Conservation (phyloP, 2,113 vertebrate genomes). For the Eolophus roseicapilla region DNA sequence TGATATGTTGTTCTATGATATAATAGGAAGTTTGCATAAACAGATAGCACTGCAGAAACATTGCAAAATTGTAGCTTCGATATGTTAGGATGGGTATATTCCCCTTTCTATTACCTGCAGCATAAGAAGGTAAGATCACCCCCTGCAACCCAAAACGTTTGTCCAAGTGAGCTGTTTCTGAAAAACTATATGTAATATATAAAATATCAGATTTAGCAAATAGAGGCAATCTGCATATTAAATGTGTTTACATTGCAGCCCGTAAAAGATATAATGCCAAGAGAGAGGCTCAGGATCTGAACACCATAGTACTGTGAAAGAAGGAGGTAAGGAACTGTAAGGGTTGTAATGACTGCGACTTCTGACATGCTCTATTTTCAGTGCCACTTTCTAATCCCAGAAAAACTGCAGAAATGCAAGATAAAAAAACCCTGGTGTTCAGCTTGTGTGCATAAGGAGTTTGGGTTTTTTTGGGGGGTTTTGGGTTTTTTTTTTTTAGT, state of each 20-base stretch:
- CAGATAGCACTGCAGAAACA: neutral
- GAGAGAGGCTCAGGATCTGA: neutral
- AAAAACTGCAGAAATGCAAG: neutral
- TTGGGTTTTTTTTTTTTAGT: neutral
- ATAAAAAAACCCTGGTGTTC: neutral
- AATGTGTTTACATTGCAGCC: neutral
- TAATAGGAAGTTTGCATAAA: neutral
- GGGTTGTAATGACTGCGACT: neutral
- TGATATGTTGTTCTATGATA: neutral
- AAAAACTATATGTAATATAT: neutral
- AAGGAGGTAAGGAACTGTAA: neutral
- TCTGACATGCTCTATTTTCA: conserved; percentile 2
- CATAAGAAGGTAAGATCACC: neutral
- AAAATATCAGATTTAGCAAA: neutral
- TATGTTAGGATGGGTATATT: neutral
- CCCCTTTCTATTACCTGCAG: neutral
- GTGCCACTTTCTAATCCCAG: conserved; percentile 2
- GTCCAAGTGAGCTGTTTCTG: neutral
- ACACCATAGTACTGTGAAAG: neutral
- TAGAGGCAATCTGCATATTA: neutral
- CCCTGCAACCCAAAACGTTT: neutral
- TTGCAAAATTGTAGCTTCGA: neutral
- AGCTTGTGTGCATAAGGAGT: neutral
- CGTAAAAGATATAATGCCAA: neutral
- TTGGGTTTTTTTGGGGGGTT: neutral